Evolutionary conservation across 1,140 invertebrate genomes (phyloP).

Genomic region (Babylonia areolata): DNA sequence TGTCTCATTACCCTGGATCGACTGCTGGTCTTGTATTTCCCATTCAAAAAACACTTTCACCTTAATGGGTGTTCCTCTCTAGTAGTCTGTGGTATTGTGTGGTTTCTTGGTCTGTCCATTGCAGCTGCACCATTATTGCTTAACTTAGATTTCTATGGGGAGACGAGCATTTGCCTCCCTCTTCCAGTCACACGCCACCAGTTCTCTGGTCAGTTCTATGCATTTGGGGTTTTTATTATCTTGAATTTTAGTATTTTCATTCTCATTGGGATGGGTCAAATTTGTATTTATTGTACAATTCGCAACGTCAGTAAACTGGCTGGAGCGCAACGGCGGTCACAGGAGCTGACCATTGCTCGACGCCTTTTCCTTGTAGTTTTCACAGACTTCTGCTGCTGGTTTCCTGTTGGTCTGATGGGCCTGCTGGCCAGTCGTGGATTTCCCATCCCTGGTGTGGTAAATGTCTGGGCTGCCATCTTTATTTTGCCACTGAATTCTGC

Average conservation of each 20-base stretch:
- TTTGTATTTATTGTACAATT: conserved; percentile 43
- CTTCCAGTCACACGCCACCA: conserved; percentile 46
- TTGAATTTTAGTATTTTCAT: conserved; percentile 51
- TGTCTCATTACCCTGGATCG: conserved; percentile 41
- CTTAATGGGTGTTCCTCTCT: conserved; percentile 31
- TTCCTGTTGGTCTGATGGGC: conserved; percentile 44
- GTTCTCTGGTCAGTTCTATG: conserved; percentile 47
- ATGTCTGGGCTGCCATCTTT: conserved; percentile 55
- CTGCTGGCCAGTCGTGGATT: conserved; percentile 45
- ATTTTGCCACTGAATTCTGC: conserved; percentile 57
- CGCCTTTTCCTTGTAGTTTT: conserved; percentile 43
- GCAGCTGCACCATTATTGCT: conserved; percentile 24
- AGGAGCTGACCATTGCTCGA: conserved; percentile 48
- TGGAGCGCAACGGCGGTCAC: not conserved
- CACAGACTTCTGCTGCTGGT: conserved; percentile 50
- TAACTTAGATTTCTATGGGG: conserved; percentile 48
- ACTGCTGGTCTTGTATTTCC: conserved; percentile 58
- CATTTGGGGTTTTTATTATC: conserved; percentile 49
- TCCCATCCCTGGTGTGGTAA: conserved; percentile 49
- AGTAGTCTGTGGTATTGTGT: conserved; percentile 7
- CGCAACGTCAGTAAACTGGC: conserved; percentile 21
- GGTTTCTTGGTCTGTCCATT: conserved; percentile 42
- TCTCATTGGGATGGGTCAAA: conserved; percentile 45
- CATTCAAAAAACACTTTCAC: conserved; percentile 48
- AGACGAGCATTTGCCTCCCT: conserved; percentile 51